Evolutionary conservation across 2,113 vertebrate genomes (phyloP), one percentile per base, ranked within the genome.

Genomic region (Hepsetus odoe): DNA sequence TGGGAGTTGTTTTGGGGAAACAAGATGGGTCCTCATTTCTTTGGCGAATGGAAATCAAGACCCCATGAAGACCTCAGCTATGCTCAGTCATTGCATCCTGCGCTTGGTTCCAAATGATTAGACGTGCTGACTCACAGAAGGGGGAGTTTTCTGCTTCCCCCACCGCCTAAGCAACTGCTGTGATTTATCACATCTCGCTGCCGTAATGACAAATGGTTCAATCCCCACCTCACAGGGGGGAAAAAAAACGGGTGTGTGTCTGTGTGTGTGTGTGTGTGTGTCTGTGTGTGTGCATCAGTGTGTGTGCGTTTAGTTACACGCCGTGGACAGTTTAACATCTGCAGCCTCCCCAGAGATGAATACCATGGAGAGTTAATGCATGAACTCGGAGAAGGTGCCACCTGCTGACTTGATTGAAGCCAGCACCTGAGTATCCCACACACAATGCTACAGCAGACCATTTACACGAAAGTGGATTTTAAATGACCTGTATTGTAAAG

Each of bases 111-210:
- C 76, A 62, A 56, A 58, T 77, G 22, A 22, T 35, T 40, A 7
- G 33, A 79, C 55, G 49, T 74, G 42, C 64, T 62, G 62, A 49
- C 26, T 9, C 46, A 51, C 24, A 42, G 28, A 24, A 18, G 11
- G 59, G 46, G 26, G 1, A 3, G 28, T 44, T 64, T 42, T 53
- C 56, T 5, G 10, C n/a, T 79, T 49, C 49, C 42, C 38, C 26
- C n/a, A n/a, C 13, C 5, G 59, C 3, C 18, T 13, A 59, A 22
- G 35, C 72, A 79, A 58, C 66, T 59, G 38, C 76, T n/a, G 58
- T 79, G 72, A 83, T 83, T 83, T 82, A 82, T 69, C 11, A 10
- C 61, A 28, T 77, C 20, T 69, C 51, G 14, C 44, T 49, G 32
- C 66, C 32, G 61, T 49, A 55, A 75, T 71, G 67, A 77, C 76